Conservation (phyloP, 2,888 invertebrate species). For the Byasa hedistus region DNA sequence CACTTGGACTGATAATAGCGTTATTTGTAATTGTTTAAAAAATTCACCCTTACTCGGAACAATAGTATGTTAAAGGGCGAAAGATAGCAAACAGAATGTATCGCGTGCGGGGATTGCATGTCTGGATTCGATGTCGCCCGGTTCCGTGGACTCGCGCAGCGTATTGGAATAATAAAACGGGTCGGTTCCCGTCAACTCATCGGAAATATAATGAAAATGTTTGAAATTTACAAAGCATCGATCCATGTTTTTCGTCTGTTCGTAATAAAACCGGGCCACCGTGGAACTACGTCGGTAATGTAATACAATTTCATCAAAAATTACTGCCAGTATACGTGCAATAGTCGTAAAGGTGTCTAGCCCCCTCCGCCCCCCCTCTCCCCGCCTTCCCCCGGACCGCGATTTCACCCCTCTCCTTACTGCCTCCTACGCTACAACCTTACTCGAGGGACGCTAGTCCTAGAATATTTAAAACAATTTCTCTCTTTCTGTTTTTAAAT, state of each 20-base stretch:
- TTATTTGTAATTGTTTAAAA: too few species aligned
- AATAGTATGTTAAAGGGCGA: too few species aligned
- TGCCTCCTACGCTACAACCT: slow-evolving; percentile 29
- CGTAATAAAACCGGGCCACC: slow-evolving; percentile 16
- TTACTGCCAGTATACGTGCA: slow-evolving; percentile 57
- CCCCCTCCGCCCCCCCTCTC: slow-evolving; percentile 34
- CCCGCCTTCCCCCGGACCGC: slow-evolving; percentile 10
- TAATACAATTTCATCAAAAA: slow-evolving; percentile 64
- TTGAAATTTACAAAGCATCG: not conserved
- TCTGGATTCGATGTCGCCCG: too few species aligned
- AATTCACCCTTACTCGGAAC: too few species aligned
- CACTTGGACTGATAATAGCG: too few species aligned
- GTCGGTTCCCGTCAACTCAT: too few species aligned
- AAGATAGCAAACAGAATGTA: too few species aligned
- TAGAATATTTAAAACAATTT: slow-evolving; percentile 49
- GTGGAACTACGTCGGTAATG: slow-evolving; percentile 37
- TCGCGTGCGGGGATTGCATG: too few species aligned
- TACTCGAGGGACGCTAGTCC: slow-evolving; percentile 33
- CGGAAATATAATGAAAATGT: too few species aligned
- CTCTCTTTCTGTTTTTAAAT: not conserved
- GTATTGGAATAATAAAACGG: too few species aligned
- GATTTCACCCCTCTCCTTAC: too few species aligned
- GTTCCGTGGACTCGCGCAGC: too few species aligned
- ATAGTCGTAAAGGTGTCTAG: slow-evolving; percentile 59
- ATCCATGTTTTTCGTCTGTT: not conserved